Base-by-base conservation (phyloP, 2,888 invertebrate species). In the Andrena bicolor region DNA sequence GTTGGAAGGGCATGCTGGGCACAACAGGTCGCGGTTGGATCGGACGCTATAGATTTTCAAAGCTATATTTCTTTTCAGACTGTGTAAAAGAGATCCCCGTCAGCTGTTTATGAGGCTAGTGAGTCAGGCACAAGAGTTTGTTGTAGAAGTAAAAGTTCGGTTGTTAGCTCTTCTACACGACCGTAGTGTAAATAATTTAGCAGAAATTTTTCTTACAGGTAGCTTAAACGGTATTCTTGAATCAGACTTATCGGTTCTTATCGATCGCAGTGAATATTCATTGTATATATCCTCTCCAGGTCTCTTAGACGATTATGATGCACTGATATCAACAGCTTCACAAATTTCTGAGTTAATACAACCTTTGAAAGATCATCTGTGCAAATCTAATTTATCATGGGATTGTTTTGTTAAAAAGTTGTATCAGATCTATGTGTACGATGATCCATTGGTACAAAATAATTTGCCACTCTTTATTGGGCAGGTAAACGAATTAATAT, bases 381-480 rank as follows among this genome's bases (percentile, higher is more conserved):
- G 95, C 84, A 95, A 95, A 89, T 96, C 96, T 90, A 95, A 95
- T 88, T 94, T 96, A 64, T 96, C 96, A 6, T 96, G 96, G 96
- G 95, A 96, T 88, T 94, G 96, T 88, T 95, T 96, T 83, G 96
- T 96, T 93, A 96, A 96, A 89, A 96, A 96, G 89, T 94, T 96
- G 84, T 96, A 96, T 93, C 96, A 96, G 80, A 95, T 91, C 82
- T 93, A 92, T 83, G 93, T 94, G 63, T 94, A 93, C 82, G 94
- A 95, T 58, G 95, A 96, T 91, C 95, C 95, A 61, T 92, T 95
- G 68, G 94, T 96, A 82, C 95, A 95, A 88, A 95, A 95, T 85
- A 95, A 94, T 91, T 93, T 96, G 70, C 95, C 95, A 81, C 92
- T 94, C 23, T 94, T 95, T 89, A 94, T 95, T 80, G 93, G 94